Evolutionary conservation across 2,797 vertebrate species (phyloP).

Genomic region (Cephalopachus bancanus): DNA sequence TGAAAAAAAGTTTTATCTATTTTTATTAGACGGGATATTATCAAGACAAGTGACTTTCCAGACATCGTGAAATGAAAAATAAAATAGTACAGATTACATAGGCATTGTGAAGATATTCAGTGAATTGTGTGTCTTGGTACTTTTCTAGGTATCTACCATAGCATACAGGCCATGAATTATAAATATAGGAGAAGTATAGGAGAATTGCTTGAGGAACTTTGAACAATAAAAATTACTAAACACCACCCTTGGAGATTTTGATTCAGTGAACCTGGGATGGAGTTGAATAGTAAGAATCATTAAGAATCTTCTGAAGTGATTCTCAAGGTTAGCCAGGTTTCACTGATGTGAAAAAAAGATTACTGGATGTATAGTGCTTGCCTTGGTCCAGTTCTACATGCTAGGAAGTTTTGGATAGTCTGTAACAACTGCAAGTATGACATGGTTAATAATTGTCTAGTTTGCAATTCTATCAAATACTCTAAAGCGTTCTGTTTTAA

Average conservation of each 20-base stretch:
- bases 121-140: neutral
- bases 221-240: neutral
- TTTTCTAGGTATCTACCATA: neutral
- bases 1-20: neutral
- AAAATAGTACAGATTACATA: neutral
- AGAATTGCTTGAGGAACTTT: neutral
- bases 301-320: constrained; percentile 15
- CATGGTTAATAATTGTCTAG: neutral
- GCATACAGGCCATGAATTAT: neutral
- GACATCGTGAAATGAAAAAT: neutral
- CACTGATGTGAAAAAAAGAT: neutral
- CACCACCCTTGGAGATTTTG: neutral
- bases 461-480: neutral
- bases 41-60: neutral
- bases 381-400: neutral
- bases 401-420: neutral
- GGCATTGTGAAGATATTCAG: neutral
- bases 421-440: neutral
- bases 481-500: neutral
- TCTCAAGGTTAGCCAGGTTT: neutral
- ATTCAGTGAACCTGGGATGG: neutral
- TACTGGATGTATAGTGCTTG: neutral
- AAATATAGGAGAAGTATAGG: neutral
- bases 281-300: neutral
- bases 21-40: neutral